phyloP scores from a whole-genome alignment of 2,113 vertebrate species.

The Lophius piscatorius region DNA sequence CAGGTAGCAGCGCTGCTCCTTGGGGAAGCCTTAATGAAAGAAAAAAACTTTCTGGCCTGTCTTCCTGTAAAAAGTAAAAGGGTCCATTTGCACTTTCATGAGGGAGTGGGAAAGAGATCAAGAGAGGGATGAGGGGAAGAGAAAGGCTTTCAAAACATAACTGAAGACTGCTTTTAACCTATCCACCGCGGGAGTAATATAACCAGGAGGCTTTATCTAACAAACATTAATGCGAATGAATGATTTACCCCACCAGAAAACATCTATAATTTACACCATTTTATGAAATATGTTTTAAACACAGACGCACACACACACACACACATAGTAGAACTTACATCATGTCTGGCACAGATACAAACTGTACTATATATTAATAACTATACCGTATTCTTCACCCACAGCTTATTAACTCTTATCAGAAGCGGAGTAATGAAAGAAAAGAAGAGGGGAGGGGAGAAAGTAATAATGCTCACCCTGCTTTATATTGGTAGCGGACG shows the following conservation, averaged over 20 bases:
- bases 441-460: conserved; percentile 6
- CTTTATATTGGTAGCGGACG: conserved; percentile 31
- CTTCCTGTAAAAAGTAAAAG: conserved; percentile 47
- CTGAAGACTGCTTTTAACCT: conserved; percentile 48
- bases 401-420: conserved; percentile 33
- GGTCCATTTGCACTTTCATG: conserved; percentile 17
- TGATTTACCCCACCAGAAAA: neutral
- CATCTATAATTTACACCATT: conserved; percentile 23
- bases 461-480: conserved; percentile 11
- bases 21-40: conserved; percentile 44
- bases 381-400: conserved; percentile 4
- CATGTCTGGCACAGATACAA: conserved; percentile 4
- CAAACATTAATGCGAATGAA: conserved; percentile 5
- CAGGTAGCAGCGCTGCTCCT: conserved; percentile 48
- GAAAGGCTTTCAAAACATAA: conserved; percentile 52
- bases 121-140: neutral
- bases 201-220: conserved; percentile 5
- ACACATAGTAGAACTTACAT: neutral
- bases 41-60: conserved; percentile 61
- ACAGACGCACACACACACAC: neutral
- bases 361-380: neutral
- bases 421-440: conserved; percentile 28
- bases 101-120: conserved; percentile 6
- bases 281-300: neutral
- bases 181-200: conserved; percentile 7